These are phyloP conservation scores for Callyntrura guangdongensis DNA, from an alignment of 2,888 invertebrate genomes.

Conservation along the genomic window DNA sequence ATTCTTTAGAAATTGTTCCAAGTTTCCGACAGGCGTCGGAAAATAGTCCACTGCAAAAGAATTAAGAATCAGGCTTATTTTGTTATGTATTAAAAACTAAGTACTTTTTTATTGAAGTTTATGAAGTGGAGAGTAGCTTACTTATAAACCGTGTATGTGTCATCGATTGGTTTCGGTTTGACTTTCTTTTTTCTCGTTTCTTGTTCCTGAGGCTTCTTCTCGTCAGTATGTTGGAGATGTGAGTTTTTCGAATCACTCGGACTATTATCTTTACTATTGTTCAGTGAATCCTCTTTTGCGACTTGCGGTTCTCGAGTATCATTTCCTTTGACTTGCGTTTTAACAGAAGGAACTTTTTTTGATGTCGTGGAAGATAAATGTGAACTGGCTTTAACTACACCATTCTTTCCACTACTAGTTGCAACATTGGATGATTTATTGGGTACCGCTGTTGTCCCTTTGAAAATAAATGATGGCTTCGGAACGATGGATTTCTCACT, in stretches of 20 bases:
- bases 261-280: neutral
- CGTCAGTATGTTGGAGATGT: neutral
- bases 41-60: slow-evolving; percentile 75
- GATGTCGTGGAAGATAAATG: neutral
- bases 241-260: no score
- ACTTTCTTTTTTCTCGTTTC: slow-evolving; percentile 44
- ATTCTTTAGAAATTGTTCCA: slow-evolving; percentile 44
- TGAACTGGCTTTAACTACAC: no score
- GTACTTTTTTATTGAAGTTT: no score
- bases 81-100: no score
- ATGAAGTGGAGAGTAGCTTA: no score
- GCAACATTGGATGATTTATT: neutral
- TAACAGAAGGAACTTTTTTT: neutral
- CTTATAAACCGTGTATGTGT: slow-evolving; percentile 80
- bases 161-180: slow-evolving; percentile 81
- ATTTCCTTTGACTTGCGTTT: neutral
- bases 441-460: neutral
- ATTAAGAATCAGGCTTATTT: neutral
- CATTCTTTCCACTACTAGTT: neutral
- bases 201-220: neutral
- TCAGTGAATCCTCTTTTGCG: neutral
- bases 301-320: neutral
- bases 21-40: slow-evolving; percentile 76
- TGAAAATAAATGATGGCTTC: neutral
- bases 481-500: slow-evolving; percentile 18